Percentiles rank a stretch among this genome's conserved stretches.
Evolutionary conservation across 2,888 invertebrate species (phyloP).

Genomic region (Diarsia dahlii): DNA sequence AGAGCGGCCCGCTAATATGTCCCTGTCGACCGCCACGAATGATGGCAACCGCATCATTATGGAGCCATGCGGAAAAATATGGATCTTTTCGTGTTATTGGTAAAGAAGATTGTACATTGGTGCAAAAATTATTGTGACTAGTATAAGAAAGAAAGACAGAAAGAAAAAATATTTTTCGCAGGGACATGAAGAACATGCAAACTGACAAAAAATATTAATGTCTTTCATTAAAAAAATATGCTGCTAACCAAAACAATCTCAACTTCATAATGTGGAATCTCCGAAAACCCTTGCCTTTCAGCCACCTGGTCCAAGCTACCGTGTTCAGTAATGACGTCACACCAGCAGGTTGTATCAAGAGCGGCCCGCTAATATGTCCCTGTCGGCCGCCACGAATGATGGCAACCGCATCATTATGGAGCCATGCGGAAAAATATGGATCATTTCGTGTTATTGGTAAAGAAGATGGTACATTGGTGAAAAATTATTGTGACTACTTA

Average conservation of each 20-base stretch:
- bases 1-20: constrained; percentile 71
- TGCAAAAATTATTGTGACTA: background rate
- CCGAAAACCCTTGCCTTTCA: background rate
- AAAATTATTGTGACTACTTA: background rate
- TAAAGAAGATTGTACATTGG: constrained; percentile 43
- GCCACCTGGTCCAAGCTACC: constrained; percentile 54
- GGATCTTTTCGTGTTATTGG: constrained; percentile 49
- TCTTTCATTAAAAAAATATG: background rate
- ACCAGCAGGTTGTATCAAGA: constrained; percentile 50
- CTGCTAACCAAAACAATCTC: background rate
- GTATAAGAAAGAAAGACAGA: background rate
- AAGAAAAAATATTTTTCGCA: too few relatives aligned
- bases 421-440: constrained; percentile 62
- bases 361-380: constrained; percentile 72
- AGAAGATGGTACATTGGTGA: constrained; percentile 30
- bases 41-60: constrained; percentile 71
- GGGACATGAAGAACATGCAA: too few relatives aligned
- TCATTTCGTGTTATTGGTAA: constrained; percentile 54
- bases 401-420: constrained; percentile 70
- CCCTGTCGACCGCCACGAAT: constrained; percentile 72
- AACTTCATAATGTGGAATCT: background rate
- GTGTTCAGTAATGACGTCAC: constrained; percentile 58
- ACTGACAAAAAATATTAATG: too few relatives aligned
- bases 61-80: constrained; percentile 63
- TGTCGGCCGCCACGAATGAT: constrained; percentile 72